phyloP scores from a whole-genome alignment of 2,888 invertebrate genomes.

The Thymelicus sylvestris region DNA sequence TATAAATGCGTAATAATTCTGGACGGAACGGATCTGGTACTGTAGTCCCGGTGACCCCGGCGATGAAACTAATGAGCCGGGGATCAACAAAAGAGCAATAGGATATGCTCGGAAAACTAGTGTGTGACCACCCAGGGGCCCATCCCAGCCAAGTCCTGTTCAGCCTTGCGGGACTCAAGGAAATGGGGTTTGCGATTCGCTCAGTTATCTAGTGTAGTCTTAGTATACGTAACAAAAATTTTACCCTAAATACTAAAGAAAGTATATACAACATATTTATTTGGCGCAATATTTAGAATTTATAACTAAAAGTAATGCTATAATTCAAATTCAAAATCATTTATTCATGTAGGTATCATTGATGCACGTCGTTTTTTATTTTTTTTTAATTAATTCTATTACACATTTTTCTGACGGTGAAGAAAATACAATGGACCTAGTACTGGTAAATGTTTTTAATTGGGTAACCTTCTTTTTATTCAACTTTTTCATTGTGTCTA shows the following conservation, averaged over 20 bases:
- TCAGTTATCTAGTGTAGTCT: conserved; percentile 38
- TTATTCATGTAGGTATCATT: no score
- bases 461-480: no score
- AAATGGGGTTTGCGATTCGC: conserved; percentile 53
- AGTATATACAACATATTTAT: no score
- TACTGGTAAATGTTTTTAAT: no score
- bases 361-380: no score
- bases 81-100: conserved; percentile 85
- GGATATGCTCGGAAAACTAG: conserved; percentile 85
- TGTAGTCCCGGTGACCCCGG: conserved; percentile 64
- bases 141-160: conserved; percentile 57
- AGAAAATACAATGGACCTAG: no score
- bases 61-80: conserved; percentile 83
- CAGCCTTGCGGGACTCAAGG: conserved; percentile 59
- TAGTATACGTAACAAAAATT: conserved; percentile 8
- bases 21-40: conserved; percentile 47
- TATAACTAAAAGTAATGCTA: no score
- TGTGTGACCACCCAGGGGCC: conserved; percentile 74
- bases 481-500: no score
- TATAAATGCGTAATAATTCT: conserved; percentile 29
- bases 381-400: no score
- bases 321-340: no score
- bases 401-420: no score
- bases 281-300: no score
- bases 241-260: neutral